Conservation (phyloP, 2,113 vertebrate species). For the Pachyramphus minor region DNA sequence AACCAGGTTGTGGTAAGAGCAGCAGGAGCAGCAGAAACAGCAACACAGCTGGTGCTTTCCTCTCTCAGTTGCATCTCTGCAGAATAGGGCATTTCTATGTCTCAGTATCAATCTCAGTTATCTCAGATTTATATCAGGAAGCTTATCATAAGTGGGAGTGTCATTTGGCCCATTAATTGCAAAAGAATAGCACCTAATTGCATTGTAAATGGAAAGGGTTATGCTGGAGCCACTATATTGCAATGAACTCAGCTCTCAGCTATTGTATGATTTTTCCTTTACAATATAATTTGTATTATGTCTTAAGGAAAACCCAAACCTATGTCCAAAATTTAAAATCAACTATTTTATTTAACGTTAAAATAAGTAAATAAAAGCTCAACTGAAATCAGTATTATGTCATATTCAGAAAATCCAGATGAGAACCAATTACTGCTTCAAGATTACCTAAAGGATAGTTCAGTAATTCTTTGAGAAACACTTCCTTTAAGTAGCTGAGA, state of each 20-base stretch:
- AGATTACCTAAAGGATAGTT: not conserved
- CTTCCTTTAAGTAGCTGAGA: not conserved
- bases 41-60: not conserved
- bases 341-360: not conserved
- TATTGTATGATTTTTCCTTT: not conserved
- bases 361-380: not conserved
- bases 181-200: conserved; percentile 12
- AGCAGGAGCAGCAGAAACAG: not conserved
- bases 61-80: not conserved
- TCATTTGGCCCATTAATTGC: conserved; percentile 25
- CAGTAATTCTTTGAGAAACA: not conserved
- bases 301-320: not conserved
- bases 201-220: not conserved
- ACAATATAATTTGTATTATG: not conserved
- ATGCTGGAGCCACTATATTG: not conserved
- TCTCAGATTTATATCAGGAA: not conserved
- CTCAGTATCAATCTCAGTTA: not conserved
- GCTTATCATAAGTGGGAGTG: not conserved
- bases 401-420: not conserved
- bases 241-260: not conserved
- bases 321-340: not conserved
- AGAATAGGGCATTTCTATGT: not conserved
- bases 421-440: not conserved
- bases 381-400: not conserved
- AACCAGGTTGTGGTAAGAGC: not conserved